phyloP scores from a whole-genome alignment of 2,888 invertebrate species.

The Pterostichus madidus region DNA sequence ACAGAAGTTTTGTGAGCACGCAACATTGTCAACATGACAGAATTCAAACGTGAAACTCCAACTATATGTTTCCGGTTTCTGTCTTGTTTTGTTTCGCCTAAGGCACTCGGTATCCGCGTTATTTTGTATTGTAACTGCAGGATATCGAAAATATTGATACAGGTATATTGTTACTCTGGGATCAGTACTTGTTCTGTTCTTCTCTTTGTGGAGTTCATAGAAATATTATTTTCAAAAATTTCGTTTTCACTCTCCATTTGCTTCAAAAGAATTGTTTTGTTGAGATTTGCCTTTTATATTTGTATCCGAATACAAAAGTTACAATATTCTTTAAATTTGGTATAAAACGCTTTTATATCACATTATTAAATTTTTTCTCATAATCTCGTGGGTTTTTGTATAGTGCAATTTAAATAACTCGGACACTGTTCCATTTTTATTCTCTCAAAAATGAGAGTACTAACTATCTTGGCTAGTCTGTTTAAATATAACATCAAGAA shows the following conservation, averaged over 20 bases:
- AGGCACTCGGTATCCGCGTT: constrained; percentile 3
- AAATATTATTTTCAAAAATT: neutral
- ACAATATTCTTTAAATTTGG: neutral
- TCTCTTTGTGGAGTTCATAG: neutral
- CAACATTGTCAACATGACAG: constrained; percentile 46
- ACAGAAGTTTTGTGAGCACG: constrained; percentile 49
- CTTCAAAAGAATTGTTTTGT: constrained; percentile 1
- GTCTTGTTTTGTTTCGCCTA: constrained; percentile 4
- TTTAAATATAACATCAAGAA: too few relatives aligned
- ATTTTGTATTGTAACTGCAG: neutral
- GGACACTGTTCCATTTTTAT: too few relatives aligned
- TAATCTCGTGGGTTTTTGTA: too few relatives aligned
- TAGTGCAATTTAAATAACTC: too few relatives aligned
- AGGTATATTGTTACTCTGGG: constrained; percentile 27
- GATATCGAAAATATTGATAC: constrained; percentile 26
- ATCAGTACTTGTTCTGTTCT: neutral
- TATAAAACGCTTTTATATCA: too few relatives aligned
- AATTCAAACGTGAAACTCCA: neutral
- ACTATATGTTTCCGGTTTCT: constrained; percentile 18
- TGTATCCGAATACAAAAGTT: too few relatives aligned
- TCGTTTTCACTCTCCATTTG: neutral
- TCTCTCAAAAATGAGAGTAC: too few relatives aligned
- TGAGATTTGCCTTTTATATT: too few relatives aligned
- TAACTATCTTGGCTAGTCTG: too few relatives aligned
- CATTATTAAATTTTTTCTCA: too few relatives aligned